Conservation (phyloP, 2,797 vertebrate genomes). For the Poeciliopsis gracilis region DNA sequence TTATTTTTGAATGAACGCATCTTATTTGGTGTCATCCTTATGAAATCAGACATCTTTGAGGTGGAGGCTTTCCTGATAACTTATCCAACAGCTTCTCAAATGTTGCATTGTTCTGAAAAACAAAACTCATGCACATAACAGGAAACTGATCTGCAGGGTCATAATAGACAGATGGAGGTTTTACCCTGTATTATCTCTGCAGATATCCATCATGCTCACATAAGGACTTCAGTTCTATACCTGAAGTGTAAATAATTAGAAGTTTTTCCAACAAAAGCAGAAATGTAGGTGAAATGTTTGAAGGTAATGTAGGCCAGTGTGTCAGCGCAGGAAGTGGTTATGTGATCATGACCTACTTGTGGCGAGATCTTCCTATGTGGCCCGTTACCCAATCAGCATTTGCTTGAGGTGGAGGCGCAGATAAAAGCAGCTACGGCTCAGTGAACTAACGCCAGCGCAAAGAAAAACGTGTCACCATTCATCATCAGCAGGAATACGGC, state of each 20-base stretch:
- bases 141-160: not conserved
- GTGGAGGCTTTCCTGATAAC: not conserved
- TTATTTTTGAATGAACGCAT: not conserved
- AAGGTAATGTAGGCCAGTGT: slow-evolving; percentile 67
- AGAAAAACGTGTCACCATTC: not conserved
- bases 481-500: not conserved
- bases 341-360: slow-evolving; percentile 68
- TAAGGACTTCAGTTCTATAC: not conserved
- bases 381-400: not conserved
- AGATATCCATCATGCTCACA: not conserved
- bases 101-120: not conserved
- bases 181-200: not conserved
- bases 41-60: not conserved
- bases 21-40: not conserved
- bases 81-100: not conserved
- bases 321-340: slow-evolving; percentile 58
- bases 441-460: not conserved
- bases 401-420: slow-evolving; percentile 3
- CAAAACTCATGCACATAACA: not conserved
- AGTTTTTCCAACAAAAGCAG: not conserved
- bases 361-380: slow-evolving; percentile 13
- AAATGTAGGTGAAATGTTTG: slow-evolving; percentile 19
- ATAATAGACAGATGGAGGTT: not conserved
- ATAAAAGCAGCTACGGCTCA: not conserved
- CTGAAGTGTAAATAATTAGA: slow-evolving; percentile 6